Evolutionary conservation across 2,888 invertebrate species (phyloP).

Genomic region (Elysia crispata): DNA sequence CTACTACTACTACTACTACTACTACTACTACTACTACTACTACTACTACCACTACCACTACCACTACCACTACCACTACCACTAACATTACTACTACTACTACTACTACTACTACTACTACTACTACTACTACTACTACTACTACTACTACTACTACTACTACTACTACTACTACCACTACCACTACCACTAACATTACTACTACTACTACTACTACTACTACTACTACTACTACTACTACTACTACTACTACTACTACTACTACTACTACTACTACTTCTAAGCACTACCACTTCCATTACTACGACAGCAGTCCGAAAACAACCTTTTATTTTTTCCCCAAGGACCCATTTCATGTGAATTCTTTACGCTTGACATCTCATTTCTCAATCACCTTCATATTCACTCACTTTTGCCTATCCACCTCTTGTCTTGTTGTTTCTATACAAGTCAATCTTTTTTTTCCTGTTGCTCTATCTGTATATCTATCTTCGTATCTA

Average conservation of each 20-base stretch:
- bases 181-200: not conserved
- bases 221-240: not conserved
- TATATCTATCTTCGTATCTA: no score
- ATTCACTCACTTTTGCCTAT: no score
- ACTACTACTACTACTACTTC: not conserved
- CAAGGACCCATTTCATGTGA: no score
- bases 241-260: not conserved
- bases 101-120: conserved; percentile 33
- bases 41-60: conserved; percentile 11
- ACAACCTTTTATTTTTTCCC: no score
- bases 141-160: not conserved
- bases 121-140: conserved; percentile 24
- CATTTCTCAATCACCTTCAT: no score
- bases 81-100: conserved; percentile 21
- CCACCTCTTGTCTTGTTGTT: no score
- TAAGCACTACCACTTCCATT: not conserved
- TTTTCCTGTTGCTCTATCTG: no score
- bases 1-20: conserved; percentile 13
- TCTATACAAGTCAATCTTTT: no score
- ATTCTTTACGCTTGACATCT: no score
- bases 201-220: not conserved
- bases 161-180: not conserved
- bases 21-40: conserved; percentile 21
- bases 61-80: conserved; percentile 7
- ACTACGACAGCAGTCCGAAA: no score